Evolutionary conservation across 2,797 vertebrate species (phyloP).

Genomic region (Mus spretus): DNA sequence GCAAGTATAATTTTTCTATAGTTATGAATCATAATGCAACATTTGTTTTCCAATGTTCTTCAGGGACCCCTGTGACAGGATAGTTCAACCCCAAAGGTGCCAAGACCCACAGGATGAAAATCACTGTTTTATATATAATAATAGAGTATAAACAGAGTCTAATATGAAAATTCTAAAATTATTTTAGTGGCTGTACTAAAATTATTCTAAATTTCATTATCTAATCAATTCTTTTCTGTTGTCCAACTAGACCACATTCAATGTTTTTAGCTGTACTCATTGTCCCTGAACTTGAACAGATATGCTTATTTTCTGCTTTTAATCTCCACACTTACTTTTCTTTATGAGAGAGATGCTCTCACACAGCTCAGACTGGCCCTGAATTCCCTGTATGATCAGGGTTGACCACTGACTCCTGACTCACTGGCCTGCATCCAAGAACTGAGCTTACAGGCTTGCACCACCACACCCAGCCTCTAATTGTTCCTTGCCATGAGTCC

Average conservation of each 20-base stretch:
- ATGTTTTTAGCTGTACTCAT: background rate
- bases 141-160: background rate
- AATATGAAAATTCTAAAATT: conserved; percentile 27
- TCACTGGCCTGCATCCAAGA: no score
- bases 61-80: background rate
- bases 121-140: background rate
- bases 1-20: background rate
- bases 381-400: background rate
- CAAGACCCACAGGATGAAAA: background rate
- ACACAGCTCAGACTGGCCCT: background rate
- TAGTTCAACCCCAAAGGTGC: background rate
- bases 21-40: background rate
- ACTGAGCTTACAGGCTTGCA: no score
- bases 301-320: background rate
- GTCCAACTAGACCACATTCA: background rate
- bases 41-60: background rate
- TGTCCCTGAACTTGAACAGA: conserved; percentile 3
- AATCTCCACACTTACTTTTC: background rate
- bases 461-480: background rate
- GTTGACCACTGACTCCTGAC: background rate
- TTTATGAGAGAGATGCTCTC: background rate
- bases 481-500: background rate
- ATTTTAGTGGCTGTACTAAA: background rate
- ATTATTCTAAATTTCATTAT: background rate
- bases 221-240: conserved; percentile 8